Evolutionary conservation across 2,888 invertebrate species (phyloP), one percentile per base, ranked within the genome.

Genomic region (Panopea generosa): DNA sequence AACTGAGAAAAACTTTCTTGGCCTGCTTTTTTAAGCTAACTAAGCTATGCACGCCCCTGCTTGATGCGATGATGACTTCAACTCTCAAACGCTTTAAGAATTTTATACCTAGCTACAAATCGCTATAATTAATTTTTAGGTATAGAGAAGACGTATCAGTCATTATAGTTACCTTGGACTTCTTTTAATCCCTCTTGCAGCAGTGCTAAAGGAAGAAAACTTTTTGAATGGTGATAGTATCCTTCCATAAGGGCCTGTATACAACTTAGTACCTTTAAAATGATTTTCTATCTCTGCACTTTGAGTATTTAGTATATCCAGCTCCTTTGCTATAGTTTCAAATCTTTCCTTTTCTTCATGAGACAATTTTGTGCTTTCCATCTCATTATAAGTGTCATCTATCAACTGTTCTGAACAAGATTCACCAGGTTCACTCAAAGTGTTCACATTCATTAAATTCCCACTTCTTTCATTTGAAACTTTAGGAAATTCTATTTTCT

Each of bases 131-230:
- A n/a, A n/a, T n/a, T n/a, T n/a, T n/a, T n/a, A n/a, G n/a, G n/a
- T n/a, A n/a, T n/a, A n/a, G n/a, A n/a, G n/a, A n/a, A n/a, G n/a
- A n/a, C n/a, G n/a, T n/a, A n/a, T n/a, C n/a, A n/a, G n/a, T n/a
- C n/a, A n/a, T n/a, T n/a, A n/a, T n/a, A n/a, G n/a, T 55, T 75
- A 79, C 79, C 77, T 75, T 52, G 72, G 77, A 59, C 71, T 80
- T 65, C 80, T 73, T 57, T 83, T 83, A 9, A 73, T 50, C 50
- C 79, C 79, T 69, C 71, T 40, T n/a, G 69, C 47, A 38, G 50
- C 40, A n/a, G 40, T 38, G 26, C 50, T 67, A 11, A 78, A 71
- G 26, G 78, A 74, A 9, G 78, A 78, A 20, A 60, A 59, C 38
- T 70, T 74, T 40, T 78, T 78, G 26, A 78, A 74, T 11, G 78